A percentile compares a stretch with the other conserved stretches of the same genome.
Evolutionary conservation across 2,888 invertebrate genomes (phyloP).

Genomic region (Drosophila nr. perissopoda): DNA sequence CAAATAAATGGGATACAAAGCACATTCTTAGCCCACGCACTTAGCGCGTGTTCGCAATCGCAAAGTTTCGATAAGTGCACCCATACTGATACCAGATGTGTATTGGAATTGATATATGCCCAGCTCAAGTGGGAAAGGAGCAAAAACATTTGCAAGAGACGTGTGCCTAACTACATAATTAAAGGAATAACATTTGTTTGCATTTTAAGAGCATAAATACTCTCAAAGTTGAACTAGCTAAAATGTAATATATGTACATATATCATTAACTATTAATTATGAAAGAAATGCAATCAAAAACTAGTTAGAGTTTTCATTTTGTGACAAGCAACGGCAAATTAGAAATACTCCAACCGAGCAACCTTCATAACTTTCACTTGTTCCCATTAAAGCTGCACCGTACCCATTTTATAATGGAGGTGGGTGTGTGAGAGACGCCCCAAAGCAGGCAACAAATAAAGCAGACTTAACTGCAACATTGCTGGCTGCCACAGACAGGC

Average conservation of each 20-base stretch:
- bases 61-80: conserved; percentile 16
- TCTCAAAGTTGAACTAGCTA: neutral
- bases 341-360: neutral
- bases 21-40: conserved; percentile 5
- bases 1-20: conserved; percentile 42
- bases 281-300: neutral
- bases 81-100: conserved; percentile 20
- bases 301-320: neutral
- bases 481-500: conserved; percentile 9
- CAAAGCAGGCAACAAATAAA: conserved; percentile 63
- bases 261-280: neutral
- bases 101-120: conserved; percentile 15
- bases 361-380: conserved; percentile 56
- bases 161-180: neutral
- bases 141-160: neutral
- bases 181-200: neutral
- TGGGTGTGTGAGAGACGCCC: conserved; percentile 13
- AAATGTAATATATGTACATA: too few species aligned
- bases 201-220: neutral
- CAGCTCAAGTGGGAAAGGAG: neutral
- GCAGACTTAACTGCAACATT: conserved; percentile 53
- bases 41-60: conserved; percentile 15
- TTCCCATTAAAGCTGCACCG: conserved; percentile 32
- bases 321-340: neutral
- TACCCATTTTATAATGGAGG: neutral